Evolutionary conservation across 1,140 invertebrate species (phyloP).

Genomic region (Macrocentrus cingulum): DNA sequence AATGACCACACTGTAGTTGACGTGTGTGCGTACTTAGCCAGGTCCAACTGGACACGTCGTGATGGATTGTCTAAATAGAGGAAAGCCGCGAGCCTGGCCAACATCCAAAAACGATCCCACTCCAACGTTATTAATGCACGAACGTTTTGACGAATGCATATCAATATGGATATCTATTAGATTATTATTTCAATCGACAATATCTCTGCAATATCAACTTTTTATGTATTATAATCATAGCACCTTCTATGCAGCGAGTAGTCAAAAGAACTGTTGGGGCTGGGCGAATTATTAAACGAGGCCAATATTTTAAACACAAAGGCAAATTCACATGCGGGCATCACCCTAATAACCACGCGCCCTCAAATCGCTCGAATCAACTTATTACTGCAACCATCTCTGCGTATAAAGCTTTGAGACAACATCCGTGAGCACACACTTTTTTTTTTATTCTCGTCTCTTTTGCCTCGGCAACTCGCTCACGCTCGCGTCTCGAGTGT

Average conservation of each 20-base stretch:
- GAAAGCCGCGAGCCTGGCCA: constrained; percentile 34
- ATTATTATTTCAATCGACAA: no score
- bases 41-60: constrained; percentile 18
- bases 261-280: no score
- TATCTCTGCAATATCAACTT: background rate
- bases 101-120: constrained; percentile 36
- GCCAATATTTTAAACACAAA: no score
- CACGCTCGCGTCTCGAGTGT: background rate
- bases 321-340: constrained; percentile 3
- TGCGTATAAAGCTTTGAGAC: background rate
- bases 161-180: no score
- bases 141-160: constrained; percentile 35
- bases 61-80: constrained; percentile 43
- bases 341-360: background rate
- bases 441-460: background rate
- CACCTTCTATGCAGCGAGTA: no score
- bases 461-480: constrained; percentile 7
- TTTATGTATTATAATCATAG: no score
- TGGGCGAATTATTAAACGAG: no score
- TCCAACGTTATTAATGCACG: constrained; percentile 41
- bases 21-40: constrained; percentile 30
- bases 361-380: no score
- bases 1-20: constrained; percentile 31
- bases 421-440: background rate
- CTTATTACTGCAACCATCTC: no score